A percentile compares a stretch with the other conserved stretches of the same genome.
Conservation (phyloP, 2,797 vertebrate species). For the Poecilia wingei region DNA sequence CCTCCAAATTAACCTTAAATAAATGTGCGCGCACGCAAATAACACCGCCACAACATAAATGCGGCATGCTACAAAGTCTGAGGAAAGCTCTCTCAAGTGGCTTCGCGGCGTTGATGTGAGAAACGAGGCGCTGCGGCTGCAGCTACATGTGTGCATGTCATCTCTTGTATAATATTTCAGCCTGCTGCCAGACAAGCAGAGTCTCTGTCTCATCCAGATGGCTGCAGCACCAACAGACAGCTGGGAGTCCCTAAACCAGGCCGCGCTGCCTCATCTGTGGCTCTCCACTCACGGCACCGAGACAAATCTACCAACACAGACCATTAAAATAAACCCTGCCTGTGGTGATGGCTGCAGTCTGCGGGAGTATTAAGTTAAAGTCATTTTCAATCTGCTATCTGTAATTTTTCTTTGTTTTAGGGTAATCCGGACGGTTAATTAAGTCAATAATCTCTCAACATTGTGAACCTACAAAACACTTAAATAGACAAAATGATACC, state of each 20-base stretch:
- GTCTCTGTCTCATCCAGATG: slow-evolving; percentile 68
- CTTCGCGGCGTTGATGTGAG: slow-evolving; percentile 26
- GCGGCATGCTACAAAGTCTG: background rate
- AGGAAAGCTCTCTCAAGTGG: background rate
- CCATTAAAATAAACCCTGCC: slow-evolving; percentile 14
- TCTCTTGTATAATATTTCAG: slow-evolving; percentile 55
- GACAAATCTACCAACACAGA: slow-evolving; percentile 37
- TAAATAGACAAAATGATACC: background rate
- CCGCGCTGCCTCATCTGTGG: slow-evolving; percentile 35
- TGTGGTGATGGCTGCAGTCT: background rate
- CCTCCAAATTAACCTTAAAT: background rate
- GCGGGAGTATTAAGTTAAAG: background rate
- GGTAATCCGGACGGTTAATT: background rate
- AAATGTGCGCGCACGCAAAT: background rate
- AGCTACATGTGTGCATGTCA: slow-evolving; percentile 40
- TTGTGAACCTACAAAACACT: background rate
- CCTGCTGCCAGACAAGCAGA: slow-evolving; percentile 55
- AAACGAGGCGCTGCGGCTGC: slow-evolving; percentile 36
- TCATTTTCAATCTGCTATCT: background rate
- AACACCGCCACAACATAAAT: background rate
- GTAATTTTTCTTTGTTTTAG: background rate
- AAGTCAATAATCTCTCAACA: background rate
- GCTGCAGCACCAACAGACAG: slow-evolving; percentile 65
- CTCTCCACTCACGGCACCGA: slow-evolving; percentile 34
- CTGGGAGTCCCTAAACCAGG: slow-evolving; percentile 60